These are phyloP conservation scores for Microcebus griseorufus DNA, from an alignment of 2,113 vertebrate species.

Conservation along the genomic window DNA sequence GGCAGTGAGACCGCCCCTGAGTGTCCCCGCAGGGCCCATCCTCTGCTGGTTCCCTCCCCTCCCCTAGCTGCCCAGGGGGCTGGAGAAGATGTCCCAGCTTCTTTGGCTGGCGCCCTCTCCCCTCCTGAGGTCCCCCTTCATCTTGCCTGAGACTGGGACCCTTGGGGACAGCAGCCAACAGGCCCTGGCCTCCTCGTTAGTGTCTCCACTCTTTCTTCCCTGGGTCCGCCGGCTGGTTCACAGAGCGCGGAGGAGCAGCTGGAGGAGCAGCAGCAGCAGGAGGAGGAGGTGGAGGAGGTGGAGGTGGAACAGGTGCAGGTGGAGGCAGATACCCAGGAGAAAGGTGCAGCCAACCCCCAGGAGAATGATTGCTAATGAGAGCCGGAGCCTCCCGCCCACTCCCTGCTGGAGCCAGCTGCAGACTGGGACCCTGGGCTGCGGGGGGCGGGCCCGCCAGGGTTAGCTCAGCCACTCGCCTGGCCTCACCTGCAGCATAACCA, in stretches of 20 bases:
- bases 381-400: conserved; percentile 77
- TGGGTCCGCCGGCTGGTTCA: conserved; percentile 84
- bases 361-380: conserved; percentile 77
- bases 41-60: not conserved
- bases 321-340: conserved; percentile 84
- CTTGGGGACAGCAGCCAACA: conserved; percentile 17
- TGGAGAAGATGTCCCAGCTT: not conserved
- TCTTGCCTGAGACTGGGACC: conserved; percentile 84
- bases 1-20: not conserved
- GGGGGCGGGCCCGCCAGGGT: conserved; percentile 64
- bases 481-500: conserved; percentile 78
- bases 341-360: conserved; percentile 87
- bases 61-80: not conserved
- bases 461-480: conserved; percentile 71
- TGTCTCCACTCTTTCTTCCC: conserved; percentile 84
- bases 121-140: conserved; percentile 88
- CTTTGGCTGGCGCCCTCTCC: conserved; percentile 3
- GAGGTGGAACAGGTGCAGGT: conserved; percentile 82
- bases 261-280: conserved; percentile 81
- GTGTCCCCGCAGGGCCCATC: not conserved
- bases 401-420: conserved; percentile 82
- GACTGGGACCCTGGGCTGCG: conserved; percentile 57
- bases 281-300: conserved; percentile 85
- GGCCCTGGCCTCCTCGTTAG: conserved; percentile 58
- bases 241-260: conserved; percentile 85